phyloP scores from a whole-genome alignment of 2,797 vertebrate genomes.

The Hapalemur alaotrensis region DNA sequence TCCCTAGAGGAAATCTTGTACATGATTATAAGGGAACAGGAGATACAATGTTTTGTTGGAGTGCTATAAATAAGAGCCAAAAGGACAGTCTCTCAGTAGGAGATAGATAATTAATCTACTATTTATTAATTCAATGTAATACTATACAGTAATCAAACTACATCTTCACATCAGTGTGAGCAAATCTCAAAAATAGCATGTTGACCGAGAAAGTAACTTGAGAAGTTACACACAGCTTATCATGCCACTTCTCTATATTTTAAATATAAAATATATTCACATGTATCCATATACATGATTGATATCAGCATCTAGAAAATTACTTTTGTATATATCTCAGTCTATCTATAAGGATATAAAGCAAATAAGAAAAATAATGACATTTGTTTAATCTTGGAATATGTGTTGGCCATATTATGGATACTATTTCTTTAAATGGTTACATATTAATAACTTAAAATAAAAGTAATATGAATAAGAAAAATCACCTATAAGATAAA shows the following conservation, averaged over 20 bases:
- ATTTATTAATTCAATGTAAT: neutral
- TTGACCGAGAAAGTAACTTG: neutral
- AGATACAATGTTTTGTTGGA: neutral
- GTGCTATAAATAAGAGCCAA: neutral
- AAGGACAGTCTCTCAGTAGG: neutral
- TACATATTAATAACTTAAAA: neutral
- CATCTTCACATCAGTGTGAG: neutral
- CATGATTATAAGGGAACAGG: neutral
- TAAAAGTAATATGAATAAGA: neutral
- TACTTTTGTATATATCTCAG: neutral
- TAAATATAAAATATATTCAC: neutral
- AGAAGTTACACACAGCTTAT: neutral
- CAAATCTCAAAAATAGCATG: neutral
- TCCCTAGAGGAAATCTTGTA: neutral
- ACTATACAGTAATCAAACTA: neutral
- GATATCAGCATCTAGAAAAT: neutral
- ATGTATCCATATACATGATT: neutral
- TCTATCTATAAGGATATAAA: neutral
- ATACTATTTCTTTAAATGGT: neutral
- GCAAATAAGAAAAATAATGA: neutral
- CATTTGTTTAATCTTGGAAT: neutral
- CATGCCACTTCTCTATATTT: neutral
- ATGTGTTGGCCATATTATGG: neutral
- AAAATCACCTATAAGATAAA: neutral
- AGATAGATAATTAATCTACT: neutral